A percentile compares a stretch with the other conserved stretches of the same genome.
Conservation (phyloP, 2,888 invertebrate species). For the Eutolmus rufibarbis region DNA sequence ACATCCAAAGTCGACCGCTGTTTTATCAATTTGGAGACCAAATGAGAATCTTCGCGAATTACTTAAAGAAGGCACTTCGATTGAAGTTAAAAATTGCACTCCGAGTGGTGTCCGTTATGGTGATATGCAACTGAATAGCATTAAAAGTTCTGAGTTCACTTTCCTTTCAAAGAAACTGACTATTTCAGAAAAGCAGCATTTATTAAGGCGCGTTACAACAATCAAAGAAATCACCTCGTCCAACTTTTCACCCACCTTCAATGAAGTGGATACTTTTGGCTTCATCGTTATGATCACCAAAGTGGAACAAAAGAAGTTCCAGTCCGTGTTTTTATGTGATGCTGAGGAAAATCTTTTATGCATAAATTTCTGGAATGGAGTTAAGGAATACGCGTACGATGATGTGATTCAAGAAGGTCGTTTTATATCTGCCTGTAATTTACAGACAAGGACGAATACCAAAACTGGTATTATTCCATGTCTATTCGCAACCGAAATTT, state of each 20-base stretch:
- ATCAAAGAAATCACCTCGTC: constrained; percentile 63
- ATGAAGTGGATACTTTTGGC: constrained; percentile 79
- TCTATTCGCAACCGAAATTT: constrained; percentile 70
- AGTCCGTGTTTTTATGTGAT: constrained; percentile 70
- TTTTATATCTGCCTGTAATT: constrained; percentile 69
- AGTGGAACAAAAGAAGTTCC: constrained; percentile 57
- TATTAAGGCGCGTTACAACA: constrained; percentile 62
- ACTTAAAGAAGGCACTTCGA: constrained; percentile 69
- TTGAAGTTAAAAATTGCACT: constrained; percentile 69
- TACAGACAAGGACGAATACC: constrained; percentile 67
- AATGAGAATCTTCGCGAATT: constrained; percentile 67
- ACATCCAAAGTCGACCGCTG: constrained; percentile 55
- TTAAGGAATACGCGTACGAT: constrained; percentile 64
- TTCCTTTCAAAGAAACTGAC: constrained; percentile 45
- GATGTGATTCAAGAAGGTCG: constrained; percentile 69
- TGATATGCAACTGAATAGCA: constrained; percentile 68
- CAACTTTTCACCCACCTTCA: constrained; percentile 64
- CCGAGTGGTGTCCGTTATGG: constrained; percentile 61
- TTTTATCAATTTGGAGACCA: constrained; percentile 77
- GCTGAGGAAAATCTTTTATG: constrained; percentile 65
- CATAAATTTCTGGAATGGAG: constrained; percentile 67
- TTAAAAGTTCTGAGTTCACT: constrained; percentile 64
- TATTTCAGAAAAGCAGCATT: constrained; percentile 22
- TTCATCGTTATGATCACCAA: constrained; percentile 66
- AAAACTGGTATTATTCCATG: constrained; percentile 66